phyloP scores from a whole-genome alignment of 2,113 vertebrate species.

The Brachyhypopomus gauderio region DNA sequence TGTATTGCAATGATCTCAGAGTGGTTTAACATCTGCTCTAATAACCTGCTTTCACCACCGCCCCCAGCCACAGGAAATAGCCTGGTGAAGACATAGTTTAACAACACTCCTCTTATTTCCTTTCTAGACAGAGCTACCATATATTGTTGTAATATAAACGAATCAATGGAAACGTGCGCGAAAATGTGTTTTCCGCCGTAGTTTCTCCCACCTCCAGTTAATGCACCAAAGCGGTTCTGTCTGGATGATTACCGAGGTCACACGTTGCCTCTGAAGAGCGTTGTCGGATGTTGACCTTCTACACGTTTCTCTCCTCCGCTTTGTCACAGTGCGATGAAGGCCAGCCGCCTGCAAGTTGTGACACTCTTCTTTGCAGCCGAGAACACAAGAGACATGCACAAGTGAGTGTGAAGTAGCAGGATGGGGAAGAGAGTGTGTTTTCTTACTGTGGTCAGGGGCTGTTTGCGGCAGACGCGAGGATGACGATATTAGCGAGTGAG shows the following conservation, averaged over 20 bases:
- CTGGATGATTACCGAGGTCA: too few species aligned
- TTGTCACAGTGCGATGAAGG: slow-evolving; percentile 81
- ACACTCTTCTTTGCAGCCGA: slow-evolving; percentile 86
- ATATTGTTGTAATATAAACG: neutral
- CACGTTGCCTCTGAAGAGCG: neutral
- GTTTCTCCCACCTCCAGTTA: too few species aligned
- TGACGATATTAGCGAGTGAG: too few species aligned
- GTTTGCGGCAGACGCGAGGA: too few species aligned
- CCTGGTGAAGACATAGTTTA: slow-evolving; percentile 30
- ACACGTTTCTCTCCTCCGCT: neutral
- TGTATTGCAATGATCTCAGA: neutral
- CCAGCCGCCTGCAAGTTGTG: slow-evolving; percentile 82
- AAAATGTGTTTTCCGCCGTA: too few species aligned
- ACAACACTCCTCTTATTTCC: slow-evolving; percentile 25
- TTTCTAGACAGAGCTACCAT: neutral
- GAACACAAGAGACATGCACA: slow-evolving; percentile 81
- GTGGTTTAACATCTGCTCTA: slow-evolving; percentile 12
- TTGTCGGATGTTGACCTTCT: neutral
- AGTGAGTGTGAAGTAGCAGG: slow-evolving; percentile 74
- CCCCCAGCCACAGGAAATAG: slow-evolving; percentile 41
- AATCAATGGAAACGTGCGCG: too few species aligned
- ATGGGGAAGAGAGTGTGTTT: neutral
- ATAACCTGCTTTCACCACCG: slow-evolving; percentile 39
- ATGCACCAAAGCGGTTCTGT: too few species aligned
- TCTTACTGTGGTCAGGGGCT: too few species aligned